phyloP scores from a whole-genome alignment of 2,797 vertebrate species.

The Enteromius treurensis region DNA sequence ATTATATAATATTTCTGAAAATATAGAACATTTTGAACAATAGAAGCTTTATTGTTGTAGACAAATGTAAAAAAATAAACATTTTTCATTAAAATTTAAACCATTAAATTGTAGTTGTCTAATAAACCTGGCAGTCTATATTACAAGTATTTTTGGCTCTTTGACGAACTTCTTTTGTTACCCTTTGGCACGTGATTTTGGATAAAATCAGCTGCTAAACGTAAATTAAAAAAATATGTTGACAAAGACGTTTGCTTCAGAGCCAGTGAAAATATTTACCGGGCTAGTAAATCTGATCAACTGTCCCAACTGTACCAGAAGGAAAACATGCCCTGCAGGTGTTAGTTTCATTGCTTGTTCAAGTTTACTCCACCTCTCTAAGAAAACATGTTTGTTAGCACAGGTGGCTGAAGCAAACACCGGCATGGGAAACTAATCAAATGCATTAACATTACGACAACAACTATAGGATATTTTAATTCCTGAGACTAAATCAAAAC shows the following conservation, averaged over 20 bases:
- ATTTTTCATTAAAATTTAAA: no score
- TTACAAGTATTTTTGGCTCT: neutral
- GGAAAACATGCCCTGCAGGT: neutral
- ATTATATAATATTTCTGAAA: neutral
- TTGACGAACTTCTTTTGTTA: neutral
- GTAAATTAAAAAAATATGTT: neutral
- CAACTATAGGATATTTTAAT: neutral
- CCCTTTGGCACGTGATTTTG: neutral
- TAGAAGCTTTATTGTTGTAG: neutral
- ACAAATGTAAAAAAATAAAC: neutral
- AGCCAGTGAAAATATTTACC: neutral
- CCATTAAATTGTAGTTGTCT: neutral
- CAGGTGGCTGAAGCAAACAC: constrained; percentile 38
- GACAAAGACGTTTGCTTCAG: neutral
- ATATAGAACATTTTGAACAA: neutral
- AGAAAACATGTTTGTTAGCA: constrained; percentile 43
- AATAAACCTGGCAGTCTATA: neutral
- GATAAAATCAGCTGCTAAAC: constrained; percentile 3
- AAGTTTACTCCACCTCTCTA: constrained; percentile 10
- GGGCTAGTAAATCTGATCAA: neutral
- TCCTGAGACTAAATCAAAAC: neutral
- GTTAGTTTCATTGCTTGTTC: constrained; percentile 4
- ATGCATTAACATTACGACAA: neutral
- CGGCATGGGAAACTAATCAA: neutral
- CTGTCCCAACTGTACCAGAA: neutral